These are phyloP conservation scores for Leptodactylus fuscus DNA, from an alignment of 2,113 vertebrate species.

Conservation along the genomic window DNA sequence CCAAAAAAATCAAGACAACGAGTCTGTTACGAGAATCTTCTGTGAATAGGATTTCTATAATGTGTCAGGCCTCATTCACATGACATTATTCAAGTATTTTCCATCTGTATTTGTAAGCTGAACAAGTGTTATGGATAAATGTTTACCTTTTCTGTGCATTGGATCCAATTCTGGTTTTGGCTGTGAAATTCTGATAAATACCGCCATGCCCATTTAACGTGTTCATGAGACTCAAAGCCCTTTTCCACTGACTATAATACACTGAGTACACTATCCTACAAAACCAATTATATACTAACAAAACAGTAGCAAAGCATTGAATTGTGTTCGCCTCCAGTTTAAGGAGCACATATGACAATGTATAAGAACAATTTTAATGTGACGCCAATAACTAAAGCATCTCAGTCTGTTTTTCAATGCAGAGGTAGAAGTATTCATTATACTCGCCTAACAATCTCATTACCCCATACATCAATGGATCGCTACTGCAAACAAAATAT, in stretches of 20 bases:
- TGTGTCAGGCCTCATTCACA: background rate
- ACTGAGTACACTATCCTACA: background rate
- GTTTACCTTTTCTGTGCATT: too few species aligned
- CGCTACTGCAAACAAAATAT: constrained; percentile 22
- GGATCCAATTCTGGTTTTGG: too few species aligned
- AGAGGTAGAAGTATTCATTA: background rate
- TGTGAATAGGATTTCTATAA: background rate
- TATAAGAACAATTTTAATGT: background rate
- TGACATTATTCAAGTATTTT: too few species aligned
- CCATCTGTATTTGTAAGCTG: too few species aligned
- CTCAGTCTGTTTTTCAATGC: background rate
- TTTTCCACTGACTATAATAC: background rate
- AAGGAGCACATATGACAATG: background rate
- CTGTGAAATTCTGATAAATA: too few species aligned
- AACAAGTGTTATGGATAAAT: too few species aligned
- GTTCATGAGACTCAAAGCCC: too few species aligned
- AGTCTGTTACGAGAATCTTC: background rate
- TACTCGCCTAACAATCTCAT: constrained; percentile 39
- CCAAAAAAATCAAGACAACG: background rate
- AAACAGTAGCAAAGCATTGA: background rate
- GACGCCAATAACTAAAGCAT: background rate
- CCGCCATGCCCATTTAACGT: too few species aligned
- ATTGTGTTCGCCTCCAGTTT: background rate
- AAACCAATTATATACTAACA: background rate
- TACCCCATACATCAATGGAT: constrained; percentile 49